A percentile compares a stretch with the other conserved stretches of the same genome.
Evolutionary conservation across 2,113 vertebrate genomes (phyloP).

Genomic region (Garra rufa): DNA sequence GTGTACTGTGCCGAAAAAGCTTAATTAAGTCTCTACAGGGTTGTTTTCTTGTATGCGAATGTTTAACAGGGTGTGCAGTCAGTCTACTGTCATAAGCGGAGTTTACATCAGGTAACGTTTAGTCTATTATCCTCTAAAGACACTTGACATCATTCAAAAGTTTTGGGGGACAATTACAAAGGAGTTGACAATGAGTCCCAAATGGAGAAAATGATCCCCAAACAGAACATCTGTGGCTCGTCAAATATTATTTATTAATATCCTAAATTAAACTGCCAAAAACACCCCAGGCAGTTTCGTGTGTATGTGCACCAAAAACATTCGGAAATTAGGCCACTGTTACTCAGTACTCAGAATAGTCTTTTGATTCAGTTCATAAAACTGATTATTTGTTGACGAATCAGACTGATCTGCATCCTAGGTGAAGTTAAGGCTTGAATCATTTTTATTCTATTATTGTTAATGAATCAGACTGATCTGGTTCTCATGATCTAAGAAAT

Average conservation of each 20-base stretch:
- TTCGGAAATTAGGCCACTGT: neutral
- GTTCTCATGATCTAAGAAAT: no score
- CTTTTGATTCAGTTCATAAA: neutral
- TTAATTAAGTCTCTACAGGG: neutral
- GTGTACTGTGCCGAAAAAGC: neutral
- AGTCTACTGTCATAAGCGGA: slow-evolving; percentile 1
- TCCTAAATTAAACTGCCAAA: neutral
- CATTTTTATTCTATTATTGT: neutral
- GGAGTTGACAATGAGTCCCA: slow-evolving; percentile 9
- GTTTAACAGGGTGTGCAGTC: slow-evolving; percentile 6
- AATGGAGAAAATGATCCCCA: neutral
- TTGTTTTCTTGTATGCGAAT: slow-evolving; percentile 2
- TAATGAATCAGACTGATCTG: no score
- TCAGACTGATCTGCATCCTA: neutral
- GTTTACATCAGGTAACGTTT: neutral
- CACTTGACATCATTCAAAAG: neutral
- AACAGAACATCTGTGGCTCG: slow-evolving; percentile 1
- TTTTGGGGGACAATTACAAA: slow-evolving; percentile 23
- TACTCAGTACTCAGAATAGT: neutral
- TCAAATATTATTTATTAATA: slow-evolving; percentile 31
- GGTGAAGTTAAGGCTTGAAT: no score
- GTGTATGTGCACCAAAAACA: neutral
- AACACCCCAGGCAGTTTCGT: neutral
- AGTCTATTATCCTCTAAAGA: slow-evolving; percentile 26
- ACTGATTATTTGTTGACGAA: neutral